Evolutionary conservation across 2,888 invertebrate genomes (phyloP).

Genomic region (Pammene fasciana): DNA sequence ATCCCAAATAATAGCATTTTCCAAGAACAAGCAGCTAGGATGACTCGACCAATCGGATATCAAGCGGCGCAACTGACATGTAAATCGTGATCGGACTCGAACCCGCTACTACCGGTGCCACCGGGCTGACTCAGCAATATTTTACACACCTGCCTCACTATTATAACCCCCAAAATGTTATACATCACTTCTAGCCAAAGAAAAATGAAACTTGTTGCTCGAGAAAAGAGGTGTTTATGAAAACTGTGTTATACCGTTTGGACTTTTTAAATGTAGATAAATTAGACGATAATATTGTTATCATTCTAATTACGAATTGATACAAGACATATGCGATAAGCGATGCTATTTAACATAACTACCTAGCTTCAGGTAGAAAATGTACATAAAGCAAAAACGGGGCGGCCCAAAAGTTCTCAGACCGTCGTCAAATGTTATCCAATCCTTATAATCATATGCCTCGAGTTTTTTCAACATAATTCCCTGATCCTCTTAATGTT

Average conservation of each 20-base stretch:
- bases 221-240: not conserved
- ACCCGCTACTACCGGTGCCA: slow-evolving; percentile 82
- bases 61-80: slow-evolving; percentile 81
- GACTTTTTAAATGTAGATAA: not conserved
- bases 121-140: slow-evolving; percentile 77
- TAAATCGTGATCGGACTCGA: slow-evolving; percentile 80
- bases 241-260: not conserved
- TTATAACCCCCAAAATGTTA: slow-evolving; percentile 31
- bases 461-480: slow-evolving; percentile 64
- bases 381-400: slow-evolving; percentile 48
- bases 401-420: slow-evolving; percentile 59
- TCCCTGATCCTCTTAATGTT: slow-evolving; percentile 79
- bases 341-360: slow-evolving; percentile 24
- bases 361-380: slow-evolving; percentile 39
- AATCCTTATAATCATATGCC: slow-evolving; percentile 77
- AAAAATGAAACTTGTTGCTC: slow-evolving; percentile 1
- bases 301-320: slow-evolving; percentile 63
- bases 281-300: slow-evolving; percentile 56
- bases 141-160: slow-evolving; percentile 70
- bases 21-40: slow-evolving; percentile 57
- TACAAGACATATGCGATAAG: slow-evolving; percentile 43
- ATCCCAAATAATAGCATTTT: slow-evolving; percentile 71
- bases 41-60: slow-evolving; percentile 79
- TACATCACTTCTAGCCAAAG: not conserved
- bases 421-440: slow-evolving; percentile 82